Evolutionary conservation across 2,113 vertebrate species (phyloP), one percentile per base, ranked within the genome.

Genomic region (Piaya cayana): DNA sequence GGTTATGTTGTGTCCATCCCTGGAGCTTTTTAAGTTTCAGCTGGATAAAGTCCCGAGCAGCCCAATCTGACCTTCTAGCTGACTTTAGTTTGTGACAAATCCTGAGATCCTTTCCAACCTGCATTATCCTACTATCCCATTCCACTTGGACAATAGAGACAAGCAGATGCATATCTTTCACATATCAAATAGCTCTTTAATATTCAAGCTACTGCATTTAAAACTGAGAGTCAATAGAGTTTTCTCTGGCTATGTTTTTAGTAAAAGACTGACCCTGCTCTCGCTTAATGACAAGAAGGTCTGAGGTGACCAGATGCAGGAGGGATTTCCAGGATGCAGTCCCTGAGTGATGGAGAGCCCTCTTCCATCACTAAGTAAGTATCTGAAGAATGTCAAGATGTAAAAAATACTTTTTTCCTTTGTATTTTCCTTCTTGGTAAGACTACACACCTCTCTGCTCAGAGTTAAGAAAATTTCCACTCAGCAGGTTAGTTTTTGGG

Each of bases 401-500:
- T 55, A 59, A 91, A 64, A 91, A 55, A 17, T n/a, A 6, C 14
- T 43, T 12, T 64, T 80, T 30, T 74, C 6, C 14, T 70, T 3
- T 42, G 30, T 86, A 10, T 82, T 95, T 63, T 70, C 19, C 18
- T 55, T 45, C 63, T 49, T 3, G 4, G 10, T 43, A 62, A 62
- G 39, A 36, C 27, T 70, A 5, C 23, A 9, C 0, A 0, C 23
- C n/a, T 75, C 27, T 49, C 90, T 80, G 11, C 43, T 87, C 12
- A 39, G 22, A 2, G 2, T 63, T 25, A 50, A 49, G 34, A 71
- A 81, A 14, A 65, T 37, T 76, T 34, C 32, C 0, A 0, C 26
- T 90, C 37, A 27, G 15, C 15, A 2, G 79, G 17, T 18, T 78
- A 45, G 19, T 50, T 78, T 72, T 85, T 39, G 62, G 71, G 43